phyloP scores from a whole-genome alignment of 1,140 invertebrate species.

The Musca vetustissima region DNA sequence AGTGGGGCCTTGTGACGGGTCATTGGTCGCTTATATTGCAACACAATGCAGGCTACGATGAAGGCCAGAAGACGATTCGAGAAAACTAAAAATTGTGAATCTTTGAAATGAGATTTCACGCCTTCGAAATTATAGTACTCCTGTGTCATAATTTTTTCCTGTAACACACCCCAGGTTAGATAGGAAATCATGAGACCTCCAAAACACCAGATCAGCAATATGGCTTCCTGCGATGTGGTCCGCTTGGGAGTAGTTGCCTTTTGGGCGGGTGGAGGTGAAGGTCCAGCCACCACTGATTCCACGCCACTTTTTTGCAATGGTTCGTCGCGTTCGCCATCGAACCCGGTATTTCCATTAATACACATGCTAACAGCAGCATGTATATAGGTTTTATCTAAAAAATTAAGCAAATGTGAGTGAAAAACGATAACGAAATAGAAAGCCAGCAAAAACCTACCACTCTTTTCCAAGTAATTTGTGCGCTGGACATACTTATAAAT shows the following conservation, averaged over 20 bases:
- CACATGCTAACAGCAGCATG: conserved; percentile 62
- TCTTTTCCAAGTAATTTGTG: conserved; percentile 79
- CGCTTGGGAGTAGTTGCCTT: conserved; percentile 40
- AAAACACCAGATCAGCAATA: conserved; percentile 78
- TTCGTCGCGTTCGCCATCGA: conserved; percentile 30
- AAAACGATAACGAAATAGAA: background rate
- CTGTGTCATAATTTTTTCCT: conserved; percentile 91
- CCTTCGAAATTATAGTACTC: conserved; percentile 69
- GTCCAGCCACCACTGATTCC: background rate
- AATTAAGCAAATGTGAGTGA: background rate
- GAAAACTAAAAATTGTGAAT: conserved; percentile 95
- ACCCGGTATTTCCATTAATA: conserved; percentile 62
- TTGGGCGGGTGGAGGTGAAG: conserved; percentile 24
- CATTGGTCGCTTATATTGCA: conserved; percentile 60
- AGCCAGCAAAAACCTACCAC: conserved; percentile 61
- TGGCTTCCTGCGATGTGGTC: conserved; percentile 60
- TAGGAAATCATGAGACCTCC: conserved; percentile 87
- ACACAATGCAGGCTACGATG: conserved; percentile 66
- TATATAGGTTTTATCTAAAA: conserved; percentile 59
- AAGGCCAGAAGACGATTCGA: conserved; percentile 89
- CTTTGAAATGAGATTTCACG: conserved; percentile 73
- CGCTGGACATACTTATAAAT: conserved; percentile 81
- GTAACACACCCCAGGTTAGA: conserved; percentile 91
- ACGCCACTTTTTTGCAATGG: conserved; percentile 4
- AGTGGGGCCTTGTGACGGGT: conserved; percentile 80